Percentiles rank a stretch among this genome's conserved stretches.
Evolutionary conservation across 2,888 invertebrate genomes (phyloP).

Genomic region (Leucozona laternaria): DNA sequence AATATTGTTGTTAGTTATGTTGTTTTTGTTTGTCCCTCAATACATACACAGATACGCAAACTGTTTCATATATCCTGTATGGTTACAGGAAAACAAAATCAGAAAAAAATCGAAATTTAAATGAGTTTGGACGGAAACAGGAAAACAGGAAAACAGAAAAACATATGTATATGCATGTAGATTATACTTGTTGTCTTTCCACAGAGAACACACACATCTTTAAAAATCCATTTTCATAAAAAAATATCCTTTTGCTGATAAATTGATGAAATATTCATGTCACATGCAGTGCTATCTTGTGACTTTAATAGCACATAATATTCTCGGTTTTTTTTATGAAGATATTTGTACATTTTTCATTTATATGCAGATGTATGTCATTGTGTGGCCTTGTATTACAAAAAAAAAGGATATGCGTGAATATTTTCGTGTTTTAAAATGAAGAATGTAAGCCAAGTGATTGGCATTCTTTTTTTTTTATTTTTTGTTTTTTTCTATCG

Average conservation of each 20-base stretch:
- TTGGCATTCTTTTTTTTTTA: conserved; percentile 16
- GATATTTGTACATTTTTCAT: conserved; percentile 43
- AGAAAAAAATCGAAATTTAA: conserved; percentile 6
- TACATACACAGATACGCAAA: background rate
- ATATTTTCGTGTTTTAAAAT: conserved; percentile 38
- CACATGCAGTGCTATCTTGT: conserved; percentile 72
- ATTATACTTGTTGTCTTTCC: conserved; percentile 13
- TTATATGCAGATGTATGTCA: background rate
- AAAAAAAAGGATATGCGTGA: background rate
- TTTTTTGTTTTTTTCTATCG: conserved; percentile 6
- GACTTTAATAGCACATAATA: conserved; percentile 66
- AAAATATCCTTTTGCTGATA: conserved; percentile 66
- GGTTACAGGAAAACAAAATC: conserved; percentile 1
- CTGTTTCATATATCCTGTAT: background rate
- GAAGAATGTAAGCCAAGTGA: background rate
- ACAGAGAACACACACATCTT: conserved; percentile 16
- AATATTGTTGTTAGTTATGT: conserved; percentile 24
- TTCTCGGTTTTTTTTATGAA: conserved; percentile 18
- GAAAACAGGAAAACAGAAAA: conserved; percentile 39
- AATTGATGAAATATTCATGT: conserved; percentile 76
- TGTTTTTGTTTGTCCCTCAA: conserved; percentile 2
- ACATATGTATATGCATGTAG: conserved; percentile 7
- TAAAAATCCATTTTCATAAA: conserved; percentile 64
- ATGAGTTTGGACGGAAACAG: conserved; percentile 29
- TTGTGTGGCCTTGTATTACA: background rate